phyloP scores from a whole-genome alignment of 1,140 invertebrate genomes.

The Sarcophaga bullata region DNA sequence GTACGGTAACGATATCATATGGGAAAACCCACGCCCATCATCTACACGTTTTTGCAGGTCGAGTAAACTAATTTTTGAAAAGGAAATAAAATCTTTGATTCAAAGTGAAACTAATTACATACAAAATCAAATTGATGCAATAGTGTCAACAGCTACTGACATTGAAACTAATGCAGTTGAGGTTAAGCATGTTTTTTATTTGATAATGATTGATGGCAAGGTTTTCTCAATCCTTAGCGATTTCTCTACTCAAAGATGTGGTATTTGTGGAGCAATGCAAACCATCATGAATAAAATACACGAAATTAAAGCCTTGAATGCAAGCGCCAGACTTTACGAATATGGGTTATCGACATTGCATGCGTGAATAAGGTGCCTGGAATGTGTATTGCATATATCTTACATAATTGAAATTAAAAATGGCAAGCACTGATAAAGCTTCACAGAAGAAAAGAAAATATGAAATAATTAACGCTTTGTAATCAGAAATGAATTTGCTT shows the following conservation, averaged over 20 bases:
- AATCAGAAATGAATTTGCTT: background rate
- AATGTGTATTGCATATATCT: constrained; percentile 22
- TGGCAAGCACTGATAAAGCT: background rate
- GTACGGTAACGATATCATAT: background rate
- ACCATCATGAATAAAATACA: background rate
- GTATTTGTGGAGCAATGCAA: background rate
- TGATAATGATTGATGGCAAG: background rate
- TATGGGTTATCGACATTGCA: background rate
- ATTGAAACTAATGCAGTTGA: too few species aligned
- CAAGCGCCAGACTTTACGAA: background rate
- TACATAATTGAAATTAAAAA: background rate
- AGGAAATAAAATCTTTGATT: background rate
- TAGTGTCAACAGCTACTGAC: too few species aligned
- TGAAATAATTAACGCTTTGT: background rate
- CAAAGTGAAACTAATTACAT: too few species aligned
- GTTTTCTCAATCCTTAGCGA: background rate
- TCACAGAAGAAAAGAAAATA: background rate
- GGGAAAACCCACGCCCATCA: constrained; percentile 3
- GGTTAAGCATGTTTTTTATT: too few species aligned
- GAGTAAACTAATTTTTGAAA: background rate
- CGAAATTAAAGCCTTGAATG: background rate
- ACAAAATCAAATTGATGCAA: too few species aligned
- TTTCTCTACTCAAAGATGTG: background rate
- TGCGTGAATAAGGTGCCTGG: background rate
- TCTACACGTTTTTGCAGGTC: background rate